phyloP scores from a whole-genome alignment of 2,113 vertebrate species.

The Ancistrus triradiatus region DNA sequence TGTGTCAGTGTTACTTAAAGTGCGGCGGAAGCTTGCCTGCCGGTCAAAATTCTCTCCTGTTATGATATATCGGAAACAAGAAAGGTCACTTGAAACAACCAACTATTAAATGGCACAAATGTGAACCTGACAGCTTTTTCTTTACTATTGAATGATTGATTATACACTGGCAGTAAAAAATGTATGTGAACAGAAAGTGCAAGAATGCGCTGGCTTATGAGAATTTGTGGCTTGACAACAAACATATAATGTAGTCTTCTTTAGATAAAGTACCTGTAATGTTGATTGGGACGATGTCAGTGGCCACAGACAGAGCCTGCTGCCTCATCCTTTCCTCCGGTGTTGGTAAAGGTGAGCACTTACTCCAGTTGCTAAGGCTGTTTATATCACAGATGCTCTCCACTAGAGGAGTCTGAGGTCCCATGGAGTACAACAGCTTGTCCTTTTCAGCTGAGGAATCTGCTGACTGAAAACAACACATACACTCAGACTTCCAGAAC shows the following conservation, averaged over 20 bases:
- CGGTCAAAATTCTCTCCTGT: constrained; percentile 96
- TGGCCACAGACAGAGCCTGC: constrained; percentile 77
- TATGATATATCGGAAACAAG: constrained; percentile 68
- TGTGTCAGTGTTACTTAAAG: constrained; percentile 81
- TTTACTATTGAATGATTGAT: no score
- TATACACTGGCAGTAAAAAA: no score
- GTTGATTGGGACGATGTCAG: constrained; percentile 89
- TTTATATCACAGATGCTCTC: constrained; percentile 68
- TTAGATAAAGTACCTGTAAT: constrained; percentile 81
- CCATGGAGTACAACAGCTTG: constrained; percentile 65
- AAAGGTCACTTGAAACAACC: no score
- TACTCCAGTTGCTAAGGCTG: constrained; percentile 75
- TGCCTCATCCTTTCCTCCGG: constrained; percentile 92
- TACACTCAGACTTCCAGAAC: constrained; percentile 10
- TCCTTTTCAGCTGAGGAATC: constrained; percentile 79
- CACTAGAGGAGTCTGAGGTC: constrained; percentile 74
- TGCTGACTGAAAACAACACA: constrained; percentile 69
- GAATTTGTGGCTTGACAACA: no score
- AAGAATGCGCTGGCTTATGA: no score
- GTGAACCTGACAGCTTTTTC: no score
- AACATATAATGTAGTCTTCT: no score
- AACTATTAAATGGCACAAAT: no score
- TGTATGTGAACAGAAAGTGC: no score
- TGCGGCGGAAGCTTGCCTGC: constrained; percentile 89
- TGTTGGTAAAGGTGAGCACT: constrained; percentile 79